Evolutionary conservation across 2,797 vertebrate genomes (phyloP).

Genomic region (Bovichtus variegatus): DNA sequence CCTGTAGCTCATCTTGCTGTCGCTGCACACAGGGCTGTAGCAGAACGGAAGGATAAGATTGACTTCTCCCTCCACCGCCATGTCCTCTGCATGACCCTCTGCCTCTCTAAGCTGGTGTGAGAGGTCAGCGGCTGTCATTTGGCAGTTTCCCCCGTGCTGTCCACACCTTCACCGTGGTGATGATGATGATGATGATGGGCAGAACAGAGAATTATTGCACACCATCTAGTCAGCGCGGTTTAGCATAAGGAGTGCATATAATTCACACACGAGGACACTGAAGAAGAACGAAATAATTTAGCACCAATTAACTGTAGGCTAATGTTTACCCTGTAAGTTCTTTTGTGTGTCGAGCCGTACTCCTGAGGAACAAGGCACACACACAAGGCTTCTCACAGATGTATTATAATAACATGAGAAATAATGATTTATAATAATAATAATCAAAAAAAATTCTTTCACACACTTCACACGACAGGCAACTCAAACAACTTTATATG

Average conservation of each 20-base stretch:
- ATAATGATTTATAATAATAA: too few species aligned
- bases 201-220: constrained; percentile 2
- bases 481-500: background rate
- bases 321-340: background rate
- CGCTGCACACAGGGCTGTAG: constrained; percentile 71
- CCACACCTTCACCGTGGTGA: constrained; percentile 46
- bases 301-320: background rate
- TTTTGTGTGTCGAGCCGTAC: background rate
- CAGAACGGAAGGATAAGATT: constrained; percentile 74
- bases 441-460: too few species aligned
- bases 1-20: constrained; percentile 78
- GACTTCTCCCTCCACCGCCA: constrained; percentile 68
- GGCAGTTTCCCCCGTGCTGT: constrained; percentile 31
- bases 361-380: constrained; percentile 1
- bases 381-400: too few species aligned
- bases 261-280: constrained; percentile 9
- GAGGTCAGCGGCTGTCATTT: constrained; percentile 67
- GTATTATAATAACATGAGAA: too few species aligned
- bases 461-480: background rate
- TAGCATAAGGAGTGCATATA: background rate
- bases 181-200: constrained; percentile 24
- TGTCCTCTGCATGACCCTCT: constrained; percentile 76
- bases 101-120: constrained; percentile 52
- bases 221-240: constrained; percentile 11
- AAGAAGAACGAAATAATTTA: background rate